Evolutionary conservation across 2,888 invertebrate species (phyloP), one percentile per base, ranked within the genome.

Genomic region (Mystacides longicornis): DNA sequence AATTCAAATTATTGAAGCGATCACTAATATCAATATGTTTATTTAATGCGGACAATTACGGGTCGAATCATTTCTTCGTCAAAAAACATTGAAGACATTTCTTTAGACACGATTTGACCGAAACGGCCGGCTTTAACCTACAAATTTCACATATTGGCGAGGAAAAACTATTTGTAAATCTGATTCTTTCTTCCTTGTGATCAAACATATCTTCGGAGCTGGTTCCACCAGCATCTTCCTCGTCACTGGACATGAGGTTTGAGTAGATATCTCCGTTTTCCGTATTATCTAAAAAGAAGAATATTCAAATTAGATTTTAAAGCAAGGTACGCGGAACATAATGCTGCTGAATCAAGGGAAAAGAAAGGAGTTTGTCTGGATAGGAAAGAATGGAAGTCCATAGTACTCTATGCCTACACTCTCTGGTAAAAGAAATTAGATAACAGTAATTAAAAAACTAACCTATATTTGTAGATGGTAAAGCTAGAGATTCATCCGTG

Each of bases 61-160:
- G n/a, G n/a, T n/a, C n/a, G n/a, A 4, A 23, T 51, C 19, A 2
- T 18, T 45, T 23, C 22, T 43, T 20, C 19, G 21, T 20, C 42
- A 22, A 27, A 33, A 51, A 55, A 22, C 55, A 55, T 16, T 51
- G 31, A 14, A 55, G 33, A 49, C 55, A 55, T 51, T 51, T 55
- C 23, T 46, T 18, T 3, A 45, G 21, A 19, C 14, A 46, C 20
- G 21, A 31, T 22, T 31, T 51, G 18, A 55, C 14, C 9, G 27
- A 43, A 14, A 55, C 31, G n/a, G 46, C 55, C 2, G 55, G 50
- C 11, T 27, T 45, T 21, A 55, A 31, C n/a, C 45, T 14, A 21
- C 55, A 55, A 11, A 45, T 46, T 11, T 55, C 31, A 27, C 55
- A 55, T 18, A 51, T 31, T 1, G 51, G 37, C 7, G 55, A 19